A percentile compares a stretch with the other conserved stretches of the same genome.
Conservation (phyloP, 2,888 invertebrate genomes). For the Zele albiditarsus region DNA sequence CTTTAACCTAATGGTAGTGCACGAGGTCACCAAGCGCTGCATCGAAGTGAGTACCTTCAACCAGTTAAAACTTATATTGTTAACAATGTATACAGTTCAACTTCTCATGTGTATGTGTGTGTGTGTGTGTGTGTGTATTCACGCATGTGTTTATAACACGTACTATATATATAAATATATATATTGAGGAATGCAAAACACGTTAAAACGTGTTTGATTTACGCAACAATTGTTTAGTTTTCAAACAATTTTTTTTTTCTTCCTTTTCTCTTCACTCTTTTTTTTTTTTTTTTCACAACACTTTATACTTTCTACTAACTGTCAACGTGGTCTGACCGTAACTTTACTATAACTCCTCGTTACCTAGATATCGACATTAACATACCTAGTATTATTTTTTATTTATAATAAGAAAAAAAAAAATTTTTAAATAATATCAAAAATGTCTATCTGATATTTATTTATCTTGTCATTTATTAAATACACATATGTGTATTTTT, state of each 20-base stretch:
- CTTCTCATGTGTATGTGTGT: not conserved
- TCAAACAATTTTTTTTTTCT: constrained; percentile 11
- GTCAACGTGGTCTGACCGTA: constrained; percentile 37
- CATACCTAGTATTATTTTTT: not conserved
- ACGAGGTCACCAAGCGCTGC: constrained; percentile 26
- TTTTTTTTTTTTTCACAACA: constrained; percentile 26
- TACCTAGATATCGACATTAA: constrained; percentile 1
- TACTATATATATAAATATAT: constrained; percentile 2
- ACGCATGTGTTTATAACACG: not conserved
- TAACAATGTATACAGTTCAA: not conserved
- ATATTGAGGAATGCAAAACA: not conserved
- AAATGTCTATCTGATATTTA: too few species aligned
- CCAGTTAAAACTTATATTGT: constrained; percentile 15
- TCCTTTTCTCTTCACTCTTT: too few species aligned
- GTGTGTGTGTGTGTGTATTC: not conserved
- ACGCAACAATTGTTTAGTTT: not conserved
- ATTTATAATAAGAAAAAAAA: not conserved
- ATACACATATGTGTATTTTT: not conserved
- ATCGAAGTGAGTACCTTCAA: constrained; percentile 17
- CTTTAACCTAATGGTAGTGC: constrained; percentile 10
- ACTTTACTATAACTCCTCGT: constrained; percentile 31
- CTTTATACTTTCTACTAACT: not conserved
- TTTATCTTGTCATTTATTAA: too few species aligned
- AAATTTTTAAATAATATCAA: too few species aligned
- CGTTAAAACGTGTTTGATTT: constrained; percentile 4